Conservation (phyloP, 2,113 vertebrate genomes). For the Entosphenus tridentatus region DNA sequence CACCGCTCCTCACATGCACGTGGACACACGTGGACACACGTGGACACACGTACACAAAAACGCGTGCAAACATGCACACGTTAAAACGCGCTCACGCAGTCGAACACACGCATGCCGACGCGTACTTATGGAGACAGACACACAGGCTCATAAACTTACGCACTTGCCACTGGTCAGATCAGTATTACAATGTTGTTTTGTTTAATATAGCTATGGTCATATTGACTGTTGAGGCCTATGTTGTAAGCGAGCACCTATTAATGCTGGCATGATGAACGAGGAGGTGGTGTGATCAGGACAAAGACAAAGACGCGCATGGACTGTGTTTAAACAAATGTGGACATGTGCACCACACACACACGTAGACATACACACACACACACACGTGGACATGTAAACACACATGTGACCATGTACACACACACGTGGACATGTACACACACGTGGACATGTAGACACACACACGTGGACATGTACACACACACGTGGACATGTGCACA, state of each 20-base stretch:
- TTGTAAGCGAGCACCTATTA: too few species aligned
- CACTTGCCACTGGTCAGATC: too few species aligned
- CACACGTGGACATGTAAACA: neutral
- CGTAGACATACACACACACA: neutral
- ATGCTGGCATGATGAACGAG: too few species aligned
- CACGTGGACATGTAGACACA: neutral
- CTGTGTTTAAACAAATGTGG: neutral
- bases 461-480: neutral
- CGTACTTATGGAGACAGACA: neutral
- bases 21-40: neutral
- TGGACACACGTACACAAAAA: neutral
- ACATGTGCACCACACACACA: neutral
- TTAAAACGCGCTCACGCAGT: neutral
- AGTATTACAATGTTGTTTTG: too few species aligned
- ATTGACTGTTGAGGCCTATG: too few species aligned
- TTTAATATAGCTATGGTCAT: too few species aligned
- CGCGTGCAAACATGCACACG: neutral
- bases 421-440: conserved; percentile 1
- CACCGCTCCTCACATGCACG: neutral
- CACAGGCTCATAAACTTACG: neutral
- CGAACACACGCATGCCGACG: neutral
- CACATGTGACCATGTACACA: neutral
- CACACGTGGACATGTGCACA: neutral
- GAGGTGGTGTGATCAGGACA: too few species aligned
- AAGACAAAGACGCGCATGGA: too few species aligned